Percentiles rank a stretch among this genome's conserved stretches.
These are phyloP conservation scores for Drosophila conformis DNA, from an alignment of 2,888 invertebrate genomes.

Conservation along the genomic window DNA sequence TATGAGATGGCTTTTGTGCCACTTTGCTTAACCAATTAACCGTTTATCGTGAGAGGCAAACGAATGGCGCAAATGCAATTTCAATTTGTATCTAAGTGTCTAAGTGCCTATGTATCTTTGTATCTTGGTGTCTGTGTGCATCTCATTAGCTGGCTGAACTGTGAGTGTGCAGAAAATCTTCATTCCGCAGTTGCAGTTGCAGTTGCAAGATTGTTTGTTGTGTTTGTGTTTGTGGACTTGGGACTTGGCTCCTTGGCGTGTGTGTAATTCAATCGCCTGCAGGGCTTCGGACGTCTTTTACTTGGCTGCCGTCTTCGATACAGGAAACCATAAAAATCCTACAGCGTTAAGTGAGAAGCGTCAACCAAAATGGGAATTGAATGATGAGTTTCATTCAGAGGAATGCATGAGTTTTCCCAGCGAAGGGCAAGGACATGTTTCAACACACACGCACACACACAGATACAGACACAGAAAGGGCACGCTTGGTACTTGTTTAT, in stretches of 20 bases:
- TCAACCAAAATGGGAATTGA: slow-evolving; percentile 69
- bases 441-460: slow-evolving; percentile 6
- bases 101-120: background rate
- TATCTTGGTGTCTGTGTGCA: slow-evolving; percentile 2
- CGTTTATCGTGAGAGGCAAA: slow-evolving; percentile 40
- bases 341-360: slow-evolving; percentile 51
- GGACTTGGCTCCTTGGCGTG: slow-evolving; percentile 29
- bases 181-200: slow-evolving; percentile 54
- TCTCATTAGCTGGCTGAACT: slow-evolving; percentile 29
- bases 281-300: slow-evolving; percentile 58
- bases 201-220: slow-evolving; percentile 46
- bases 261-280: slow-evolving; percentile 69
- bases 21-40: slow-evolving; percentile 61
- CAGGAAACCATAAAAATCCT: slow-evolving; percentile 83
- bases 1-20: slow-evolving; percentile 20
- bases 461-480: slow-evolving; percentile 5
- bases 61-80: slow-evolving; percentile 17
- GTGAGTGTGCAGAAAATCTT: slow-evolving; percentile 30
- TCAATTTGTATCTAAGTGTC: slow-evolving; percentile 27
- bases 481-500: slow-evolving; percentile 59
- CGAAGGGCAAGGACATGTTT: slow-evolving; percentile 50
- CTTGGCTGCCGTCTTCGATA: slow-evolving; percentile 57
- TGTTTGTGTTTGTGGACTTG: slow-evolving; percentile 3
- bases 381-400: slow-evolving; percentile 79
- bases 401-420: slow-evolving; percentile 54